Base-by-base conservation (phyloP, 2,113 vertebrate genomes). In the Anguilla rostrata region DNA sequence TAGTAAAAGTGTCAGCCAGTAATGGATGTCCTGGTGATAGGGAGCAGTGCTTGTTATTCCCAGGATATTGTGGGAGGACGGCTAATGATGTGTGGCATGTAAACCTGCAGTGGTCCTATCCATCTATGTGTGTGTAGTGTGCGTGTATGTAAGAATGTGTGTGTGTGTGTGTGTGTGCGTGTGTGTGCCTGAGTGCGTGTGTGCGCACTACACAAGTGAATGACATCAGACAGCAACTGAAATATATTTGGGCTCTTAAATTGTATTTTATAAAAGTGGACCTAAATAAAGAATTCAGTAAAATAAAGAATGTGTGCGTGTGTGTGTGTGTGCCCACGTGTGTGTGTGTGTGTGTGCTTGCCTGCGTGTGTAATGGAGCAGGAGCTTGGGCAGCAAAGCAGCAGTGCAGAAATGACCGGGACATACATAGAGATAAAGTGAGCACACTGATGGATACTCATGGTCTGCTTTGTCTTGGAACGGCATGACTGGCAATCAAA, bases 1-100 rank as follows among this genome's bases (percentile, higher is more conserved):
- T 90, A 91, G 88, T 95, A 93, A 94, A 96, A 93, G 87, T 94
- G 94, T 96, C 96, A 95, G 92, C 88, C 90, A 87, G 90, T 95
- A 93, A 95, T 93, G 92, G 93, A 95, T 89, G 91, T 87, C 91
- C 92, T 84, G 80, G 90, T 91, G 94, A 92, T 87, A 71, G 90
- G 86, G 86, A 92, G 92, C 88, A 87, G 90, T 87, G 79, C 87
- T 92, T 92, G 93, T 92, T 95, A 93, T 94, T 93, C 86, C 85
- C 92, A 88, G 92, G 94, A 93, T 94, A 94, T 92, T 92, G 94
- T 94, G 91, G 91, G 92, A 94, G 93, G 91, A 91, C 93, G 92
- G 94, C 93, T 93, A 93, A 94, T 94, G 92, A 94, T 90, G 93
- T 93, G 92, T 91, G 78, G 93, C 91, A 40, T 93, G 93, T 91